These are phyloP conservation scores for Leuciscus waleckii DNA, from an alignment of 2,797 vertebrate genomes.

Conservation along the genomic window DNA sequence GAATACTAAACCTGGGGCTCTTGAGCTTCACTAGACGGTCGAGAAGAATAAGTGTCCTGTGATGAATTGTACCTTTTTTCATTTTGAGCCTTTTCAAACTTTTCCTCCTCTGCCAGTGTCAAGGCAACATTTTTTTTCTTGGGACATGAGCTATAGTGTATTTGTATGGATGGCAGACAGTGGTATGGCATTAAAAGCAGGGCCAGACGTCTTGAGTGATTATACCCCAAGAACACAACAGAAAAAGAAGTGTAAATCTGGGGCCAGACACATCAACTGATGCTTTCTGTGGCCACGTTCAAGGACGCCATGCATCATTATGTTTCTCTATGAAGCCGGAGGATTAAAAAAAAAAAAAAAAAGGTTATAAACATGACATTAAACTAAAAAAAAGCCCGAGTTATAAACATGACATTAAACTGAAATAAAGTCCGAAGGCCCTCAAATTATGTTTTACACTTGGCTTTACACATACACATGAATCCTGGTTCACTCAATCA, in stretches of 20 bases:
- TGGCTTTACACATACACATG: constrained; percentile 52
- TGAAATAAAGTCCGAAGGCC: constrained; percentile 56
- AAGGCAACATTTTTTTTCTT: constrained; percentile 29
- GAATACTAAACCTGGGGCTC: background rate
- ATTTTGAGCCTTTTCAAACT: constrained; percentile 42
- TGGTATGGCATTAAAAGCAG: constrained; percentile 47
- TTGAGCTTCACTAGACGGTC: constrained; percentile 4
- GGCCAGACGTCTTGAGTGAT: constrained; percentile 54
- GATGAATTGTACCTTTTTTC: constrained; percentile 44
- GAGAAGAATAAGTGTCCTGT: constrained; percentile 21
- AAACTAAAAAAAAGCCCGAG: constrained; percentile 53
- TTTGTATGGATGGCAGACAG: constrained; percentile 53
- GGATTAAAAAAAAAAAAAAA: constrained; percentile 45
- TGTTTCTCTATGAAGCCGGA: constrained; percentile 32
- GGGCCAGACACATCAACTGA: constrained; percentile 46
- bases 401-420: constrained; percentile 60
- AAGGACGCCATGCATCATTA: constrained; percentile 61
- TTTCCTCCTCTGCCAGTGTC: constrained; percentile 26
- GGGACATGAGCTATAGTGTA: constrained; percentile 15
- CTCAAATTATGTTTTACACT: constrained; percentile 50
- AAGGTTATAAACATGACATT: constrained; percentile 57
- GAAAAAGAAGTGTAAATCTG: constrained; percentile 60
- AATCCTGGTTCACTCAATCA: constrained; percentile 36
- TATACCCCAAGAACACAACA: constrained; percentile 51
- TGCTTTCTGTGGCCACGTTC: constrained; percentile 51